Percentiles rank a stretch among this genome's conserved stretches.
Evolutionary conservation across 2,113 vertebrate genomes (phyloP).

Genomic region (Lucifuga dentata): DNA sequence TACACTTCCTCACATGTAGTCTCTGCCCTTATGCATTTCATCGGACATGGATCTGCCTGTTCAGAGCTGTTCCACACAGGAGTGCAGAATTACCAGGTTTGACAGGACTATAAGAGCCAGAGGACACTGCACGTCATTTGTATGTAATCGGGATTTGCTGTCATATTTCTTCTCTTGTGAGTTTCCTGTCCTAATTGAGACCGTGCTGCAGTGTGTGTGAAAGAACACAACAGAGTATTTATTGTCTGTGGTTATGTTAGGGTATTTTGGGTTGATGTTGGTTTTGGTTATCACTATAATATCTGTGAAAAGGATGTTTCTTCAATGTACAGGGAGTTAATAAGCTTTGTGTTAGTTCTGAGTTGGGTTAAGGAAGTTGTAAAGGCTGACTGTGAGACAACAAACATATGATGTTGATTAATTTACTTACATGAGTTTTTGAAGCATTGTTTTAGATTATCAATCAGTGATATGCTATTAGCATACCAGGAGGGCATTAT

Average conservation of each 20-base stretch:
- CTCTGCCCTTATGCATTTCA: constrained; percentile 27
- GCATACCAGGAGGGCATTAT: neutral
- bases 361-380: constrained; percentile 6
- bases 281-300: constrained; percentile 34
- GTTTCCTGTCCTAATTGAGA: constrained; percentile 10
- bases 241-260: constrained; percentile 28
- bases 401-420: constrained; percentile 21
- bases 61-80: constrained; percentile 50
- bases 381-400: constrained; percentile 10
- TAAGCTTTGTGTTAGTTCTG: constrained; percentile 10
- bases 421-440: constrained; percentile 20
- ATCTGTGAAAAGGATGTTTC: constrained; percentile 35
- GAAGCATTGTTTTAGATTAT: constrained; percentile 28
- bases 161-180: constrained; percentile 33
- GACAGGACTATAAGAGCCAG: constrained; percentile 54
- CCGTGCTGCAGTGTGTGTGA: constrained; percentile 20
- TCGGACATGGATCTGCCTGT: constrained; percentile 33
- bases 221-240: constrained; percentile 7
- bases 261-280: constrained; percentile 31
- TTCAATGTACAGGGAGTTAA: constrained; percentile 28
- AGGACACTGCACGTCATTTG: constrained; percentile 69
- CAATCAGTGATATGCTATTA: neutral
- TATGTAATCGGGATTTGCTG: constrained; percentile 55
- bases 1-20: constrained; percentile 19
- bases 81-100: constrained; percentile 41